Conservation (phyloP, 2,113 vertebrate species). For the Prolemur simus region DNA sequence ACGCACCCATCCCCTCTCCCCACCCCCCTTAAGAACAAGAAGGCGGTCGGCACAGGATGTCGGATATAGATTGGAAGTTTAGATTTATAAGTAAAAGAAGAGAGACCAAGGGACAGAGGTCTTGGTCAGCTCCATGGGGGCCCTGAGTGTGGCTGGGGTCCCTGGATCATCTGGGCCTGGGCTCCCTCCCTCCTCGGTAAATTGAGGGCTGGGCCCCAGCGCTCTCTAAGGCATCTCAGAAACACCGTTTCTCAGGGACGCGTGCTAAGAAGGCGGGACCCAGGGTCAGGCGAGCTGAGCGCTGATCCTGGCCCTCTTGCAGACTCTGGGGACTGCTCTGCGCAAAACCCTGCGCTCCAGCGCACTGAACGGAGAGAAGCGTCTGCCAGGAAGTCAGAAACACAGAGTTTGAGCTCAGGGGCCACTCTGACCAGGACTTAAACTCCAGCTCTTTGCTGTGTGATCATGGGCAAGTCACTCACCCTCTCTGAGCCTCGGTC, state of each 20-base stretch:
- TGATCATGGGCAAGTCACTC: background rate
- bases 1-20: too few species aligned
- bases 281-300: background rate
- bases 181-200: background rate
- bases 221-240: background rate
- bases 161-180: background rate
- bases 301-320: background rate
- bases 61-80: background rate
- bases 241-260: background rate
- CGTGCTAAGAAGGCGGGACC: background rate
- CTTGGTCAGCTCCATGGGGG: background rate
- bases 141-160: background rate
- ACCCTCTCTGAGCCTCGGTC: background rate
- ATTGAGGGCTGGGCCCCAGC: background rate
- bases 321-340: background rate
- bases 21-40: background rate
- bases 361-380: background rate
- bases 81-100: background rate
- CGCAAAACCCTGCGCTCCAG: too few species aligned
- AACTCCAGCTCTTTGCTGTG: background rate
- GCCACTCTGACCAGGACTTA: background rate
- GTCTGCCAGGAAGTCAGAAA: background rate
- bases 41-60: background rate
- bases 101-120: too few species aligned
- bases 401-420: background rate